phyloP scores from a whole-genome alignment of 2,888 invertebrate genomes.

The Stratiomys singularior region DNA sequence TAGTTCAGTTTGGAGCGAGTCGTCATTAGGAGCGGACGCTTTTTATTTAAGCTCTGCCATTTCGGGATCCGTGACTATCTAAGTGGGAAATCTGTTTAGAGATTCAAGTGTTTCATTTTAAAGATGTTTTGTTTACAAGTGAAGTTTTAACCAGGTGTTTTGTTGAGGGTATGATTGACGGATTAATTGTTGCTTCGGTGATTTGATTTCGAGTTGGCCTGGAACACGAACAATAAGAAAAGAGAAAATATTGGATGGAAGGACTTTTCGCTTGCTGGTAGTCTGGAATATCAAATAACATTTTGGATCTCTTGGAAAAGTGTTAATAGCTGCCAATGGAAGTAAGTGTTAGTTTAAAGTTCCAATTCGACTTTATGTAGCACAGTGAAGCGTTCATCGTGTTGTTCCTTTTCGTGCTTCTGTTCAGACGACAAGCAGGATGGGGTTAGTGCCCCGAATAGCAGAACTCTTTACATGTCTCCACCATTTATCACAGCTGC shows the following conservation, averaged over 20 bases:
- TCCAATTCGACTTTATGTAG: slow-evolving; percentile 7
- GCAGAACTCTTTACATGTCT: neutral
- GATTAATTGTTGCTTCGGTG: slow-evolving; percentile 1
- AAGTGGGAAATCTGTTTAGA: neutral
- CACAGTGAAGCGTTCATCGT: neutral
- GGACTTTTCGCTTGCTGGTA: neutral
- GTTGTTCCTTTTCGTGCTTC: neutral
- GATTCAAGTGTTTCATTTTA: neutral
- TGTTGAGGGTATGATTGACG: neutral
- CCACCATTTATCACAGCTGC: slow-evolving; percentile 25
- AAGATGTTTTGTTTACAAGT: slow-evolving; percentile 33
- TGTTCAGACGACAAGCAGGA: neutral
- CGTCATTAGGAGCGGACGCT: neutral
- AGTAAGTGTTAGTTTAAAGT: slow-evolving; percentile 16
- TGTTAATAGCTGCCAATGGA: neutral
- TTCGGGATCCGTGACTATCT: neutral
- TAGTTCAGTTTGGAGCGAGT: neutral
- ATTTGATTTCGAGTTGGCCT: neutral
- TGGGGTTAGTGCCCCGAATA: slow-evolving; percentile 26
- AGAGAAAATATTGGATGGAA: neutral
- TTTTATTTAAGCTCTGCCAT: slow-evolving; percentile 1
- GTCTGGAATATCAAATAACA: neutral
- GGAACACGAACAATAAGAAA: neutral
- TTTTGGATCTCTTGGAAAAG: neutral
- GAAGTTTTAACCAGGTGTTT: too few relatives aligned